Evolutionary conservation across 2,113 vertebrate species (phyloP).

Genomic region (Neomonachus schauinslandi): DNA sequence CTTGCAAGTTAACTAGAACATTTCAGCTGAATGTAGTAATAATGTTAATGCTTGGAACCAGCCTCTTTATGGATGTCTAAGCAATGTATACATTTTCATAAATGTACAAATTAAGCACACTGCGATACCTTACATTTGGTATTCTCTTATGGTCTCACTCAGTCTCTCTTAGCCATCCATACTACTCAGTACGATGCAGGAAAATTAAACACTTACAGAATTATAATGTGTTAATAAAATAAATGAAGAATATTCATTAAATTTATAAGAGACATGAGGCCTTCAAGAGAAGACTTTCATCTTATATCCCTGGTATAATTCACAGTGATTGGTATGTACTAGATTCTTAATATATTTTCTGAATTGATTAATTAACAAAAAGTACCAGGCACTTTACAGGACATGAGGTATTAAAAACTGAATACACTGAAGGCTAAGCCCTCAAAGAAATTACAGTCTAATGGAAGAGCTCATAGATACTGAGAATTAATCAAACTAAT

Average conservation of each 20-base stretch:
- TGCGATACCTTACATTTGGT: background rate
- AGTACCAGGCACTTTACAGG: background rate
- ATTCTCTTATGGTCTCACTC: background rate
- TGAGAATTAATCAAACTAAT: background rate
- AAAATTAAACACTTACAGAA: background rate
- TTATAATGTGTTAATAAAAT: background rate
- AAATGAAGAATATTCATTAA: background rate
- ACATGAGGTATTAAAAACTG: background rate
- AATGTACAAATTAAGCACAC: background rate
- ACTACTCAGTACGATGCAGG: background rate
- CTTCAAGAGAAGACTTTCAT: background rate
- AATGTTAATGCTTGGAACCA: background rate
- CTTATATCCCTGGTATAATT: background rate
- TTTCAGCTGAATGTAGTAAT: background rate
- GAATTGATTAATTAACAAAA: conserved; percentile 8
- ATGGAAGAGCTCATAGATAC: background rate
- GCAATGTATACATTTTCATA: background rate
- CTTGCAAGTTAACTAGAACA: background rate
- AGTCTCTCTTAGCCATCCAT: background rate
- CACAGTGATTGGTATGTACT: background rate
- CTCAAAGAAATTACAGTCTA: background rate
- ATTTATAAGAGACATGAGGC: background rate
- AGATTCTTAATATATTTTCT: conserved; percentile 10
- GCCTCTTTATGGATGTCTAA: background rate
- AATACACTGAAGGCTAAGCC: background rate